Conservation (phyloP, 2,797 vertebrate species). For the Danio jaintianensis region DNA sequence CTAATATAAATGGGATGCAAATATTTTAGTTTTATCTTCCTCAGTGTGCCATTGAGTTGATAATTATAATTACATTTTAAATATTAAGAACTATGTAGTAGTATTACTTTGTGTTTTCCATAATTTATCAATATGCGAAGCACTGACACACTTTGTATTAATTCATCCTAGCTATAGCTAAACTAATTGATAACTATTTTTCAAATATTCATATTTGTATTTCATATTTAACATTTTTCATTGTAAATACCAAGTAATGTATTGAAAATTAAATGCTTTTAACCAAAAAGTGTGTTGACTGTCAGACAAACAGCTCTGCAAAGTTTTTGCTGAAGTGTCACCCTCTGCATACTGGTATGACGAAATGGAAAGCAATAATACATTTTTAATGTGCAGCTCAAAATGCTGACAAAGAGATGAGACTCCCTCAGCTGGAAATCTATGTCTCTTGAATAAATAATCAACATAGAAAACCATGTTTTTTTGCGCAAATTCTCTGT, state of each 20-base stretch:
- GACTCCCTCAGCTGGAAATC: constrained; percentile 11
- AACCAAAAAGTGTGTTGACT: background rate
- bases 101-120: too few relatives aligned
- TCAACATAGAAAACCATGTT: background rate
- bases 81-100: too few relatives aligned
- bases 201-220: too few relatives aligned
- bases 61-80: too few relatives aligned
- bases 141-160: too few relatives aligned
- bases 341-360: constrained; percentile 6
- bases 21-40: constrained; percentile 68
- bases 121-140: too few relatives aligned
- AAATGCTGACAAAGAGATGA: constrained; percentile 2
- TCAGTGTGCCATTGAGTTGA: constrained; percentile 70
- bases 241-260: background rate
- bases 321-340: background rate
- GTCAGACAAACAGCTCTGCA: background rate
- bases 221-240: background rate
- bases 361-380: constrained; percentile 16
- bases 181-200: too few relatives aligned
- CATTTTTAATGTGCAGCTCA: constrained; percentile 10
- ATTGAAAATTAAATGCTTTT: background rate
- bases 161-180: too few relatives aligned
- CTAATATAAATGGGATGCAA: constrained; percentile 67
- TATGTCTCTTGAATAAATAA: constrained; percentile 21
- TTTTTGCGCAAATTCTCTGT: background rate